A percentile compares a stretch with the other conserved stretches of the same genome.
These are phyloP conservation scores for Ormia ochracea DNA, from an alignment of 2,888 invertebrate genomes.

Conservation along the genomic window DNA sequence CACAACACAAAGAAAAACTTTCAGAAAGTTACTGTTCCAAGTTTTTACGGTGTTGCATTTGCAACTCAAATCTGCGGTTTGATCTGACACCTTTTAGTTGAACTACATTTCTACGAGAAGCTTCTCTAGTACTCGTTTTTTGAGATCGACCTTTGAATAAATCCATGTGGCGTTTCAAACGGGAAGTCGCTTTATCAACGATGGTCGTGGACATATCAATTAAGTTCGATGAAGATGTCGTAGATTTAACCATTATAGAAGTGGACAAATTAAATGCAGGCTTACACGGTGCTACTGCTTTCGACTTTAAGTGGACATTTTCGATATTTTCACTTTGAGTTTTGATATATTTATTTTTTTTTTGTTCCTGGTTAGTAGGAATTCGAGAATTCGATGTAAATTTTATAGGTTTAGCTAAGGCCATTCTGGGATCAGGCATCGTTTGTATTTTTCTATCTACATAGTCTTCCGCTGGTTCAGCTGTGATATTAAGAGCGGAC, in stretches of 20 bases:
- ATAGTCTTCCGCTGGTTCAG: not conserved
- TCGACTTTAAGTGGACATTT: not conserved
- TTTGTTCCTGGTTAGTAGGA: no score
- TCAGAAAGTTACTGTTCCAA: slow-evolving; percentile 38
- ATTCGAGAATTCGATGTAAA: not conserved
- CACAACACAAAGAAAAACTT: not conserved
- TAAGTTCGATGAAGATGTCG: not conserved
- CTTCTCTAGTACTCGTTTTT: slow-evolving; percentile 29
- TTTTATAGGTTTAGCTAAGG: slow-evolving; percentile 9
- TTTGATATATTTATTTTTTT: slow-evolving; percentile 45
- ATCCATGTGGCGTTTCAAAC: slow-evolving; percentile 71
- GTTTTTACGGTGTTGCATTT: slow-evolving; percentile 82
- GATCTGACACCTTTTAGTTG: slow-evolving; percentile 82
- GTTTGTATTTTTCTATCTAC: slow-evolving; percentile 11
- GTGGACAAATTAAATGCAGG: slow-evolving; percentile 44
- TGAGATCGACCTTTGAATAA: slow-evolving; percentile 71
- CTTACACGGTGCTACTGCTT: slow-evolving; percentile 34
- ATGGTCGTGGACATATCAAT: not conserved
- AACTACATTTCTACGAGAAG: slow-evolving; percentile 50
- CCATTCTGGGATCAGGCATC: slow-evolving; percentile 50
- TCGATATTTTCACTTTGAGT: slow-evolving; percentile 45
- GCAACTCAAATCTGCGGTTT: slow-evolving; percentile 84
- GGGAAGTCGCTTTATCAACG: slow-evolving; percentile 66
- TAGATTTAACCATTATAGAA: slow-evolving; percentile 1
- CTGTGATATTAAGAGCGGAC: not conserved